Base-by-base conservation (phyloP, 2,888 invertebrate genomes). In the Cetonia aurata region DNA sequence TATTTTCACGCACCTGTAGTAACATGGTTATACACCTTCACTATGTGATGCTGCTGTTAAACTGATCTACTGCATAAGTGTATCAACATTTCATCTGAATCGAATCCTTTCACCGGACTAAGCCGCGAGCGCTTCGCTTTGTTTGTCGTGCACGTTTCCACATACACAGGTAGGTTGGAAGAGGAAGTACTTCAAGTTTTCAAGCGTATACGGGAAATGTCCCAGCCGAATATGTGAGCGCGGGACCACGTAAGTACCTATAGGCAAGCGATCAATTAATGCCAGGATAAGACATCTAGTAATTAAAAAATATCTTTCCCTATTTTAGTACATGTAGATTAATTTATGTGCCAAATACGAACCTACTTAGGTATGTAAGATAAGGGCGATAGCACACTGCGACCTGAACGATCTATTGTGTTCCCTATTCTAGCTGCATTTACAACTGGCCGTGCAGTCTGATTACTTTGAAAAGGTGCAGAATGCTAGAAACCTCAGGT, bases 61-160 rank as follows among this genome's bases (percentile, higher is more conserved):
- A 80, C 80, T 82, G 82, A 79, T 82, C 81, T 79, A 79, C 80
- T 80, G 79, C 79, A 82, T 81, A 82, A 83, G 81, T 82, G 82
- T 80, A 82, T 80, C 80, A 80, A 80, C 79, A 80, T 81, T 82
- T 82, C 82, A 82, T 83, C 80, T 79, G 77, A 76, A 74, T 77
- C 78, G 79, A 76, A 75, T 80, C 82, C 82, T 82, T 82, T 82
- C 82, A 82, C 82, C 81, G 78, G 81, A 81, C 81, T 79, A 76
- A 79, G 80, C 81, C 79, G 77, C 67, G 60, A 66, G 57, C 70
- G 44, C 56, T 65, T 66, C 53, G 48, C 41, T 65, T 65, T 65
- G 62, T 65, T 52, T 65, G 50, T 50, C 25, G 46, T 33, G 50
- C 19, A 50, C 62, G 12, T 65, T 65, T 65, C 62, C 62, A 52